Percentiles rank a stretch among this genome's conserved stretches.
Conservation (phyloP, 2,888 invertebrate species). For the Athalia rosae region DNA sequence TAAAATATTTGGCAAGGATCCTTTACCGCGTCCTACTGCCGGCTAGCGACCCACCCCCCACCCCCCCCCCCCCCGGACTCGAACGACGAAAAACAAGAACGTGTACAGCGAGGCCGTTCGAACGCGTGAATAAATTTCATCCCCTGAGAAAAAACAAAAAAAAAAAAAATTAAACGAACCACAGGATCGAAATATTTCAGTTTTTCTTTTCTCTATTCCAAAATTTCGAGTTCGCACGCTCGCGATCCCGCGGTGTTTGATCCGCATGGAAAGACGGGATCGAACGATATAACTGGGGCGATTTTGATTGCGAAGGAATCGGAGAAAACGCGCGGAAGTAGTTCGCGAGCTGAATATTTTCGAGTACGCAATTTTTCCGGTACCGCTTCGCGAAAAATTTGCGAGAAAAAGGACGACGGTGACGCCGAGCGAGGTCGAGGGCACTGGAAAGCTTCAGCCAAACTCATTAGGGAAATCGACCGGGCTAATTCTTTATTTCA, state of each 20-base stretch:
- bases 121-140: no score
- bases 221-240: no score
- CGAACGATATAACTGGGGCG: no score
- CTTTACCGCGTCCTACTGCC: background rate
- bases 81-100: background rate
- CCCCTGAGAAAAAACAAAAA: background rate
- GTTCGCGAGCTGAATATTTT: no score
- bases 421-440: conserved; percentile 1
- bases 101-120: no score
- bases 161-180: background rate
- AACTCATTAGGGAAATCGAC: conserved; percentile 64
- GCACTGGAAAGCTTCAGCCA: conserved; percentile 32
- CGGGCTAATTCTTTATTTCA: conserved; percentile 61
- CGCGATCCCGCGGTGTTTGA: no score
- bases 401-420: background rate
- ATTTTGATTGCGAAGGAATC: no score
- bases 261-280: no score
- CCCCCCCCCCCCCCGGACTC: background rate
- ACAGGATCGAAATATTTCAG: background rate
- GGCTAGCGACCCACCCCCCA: background rate
- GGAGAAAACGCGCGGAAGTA: no score
- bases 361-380: no score
- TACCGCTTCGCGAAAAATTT: background rate
- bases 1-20: conserved; percentile 51
- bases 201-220: no score